These are phyloP conservation scores for Lanistes nyassanus DNA, from an alignment of 1,140 invertebrate genomes.

Conservation along the genomic window DNA sequence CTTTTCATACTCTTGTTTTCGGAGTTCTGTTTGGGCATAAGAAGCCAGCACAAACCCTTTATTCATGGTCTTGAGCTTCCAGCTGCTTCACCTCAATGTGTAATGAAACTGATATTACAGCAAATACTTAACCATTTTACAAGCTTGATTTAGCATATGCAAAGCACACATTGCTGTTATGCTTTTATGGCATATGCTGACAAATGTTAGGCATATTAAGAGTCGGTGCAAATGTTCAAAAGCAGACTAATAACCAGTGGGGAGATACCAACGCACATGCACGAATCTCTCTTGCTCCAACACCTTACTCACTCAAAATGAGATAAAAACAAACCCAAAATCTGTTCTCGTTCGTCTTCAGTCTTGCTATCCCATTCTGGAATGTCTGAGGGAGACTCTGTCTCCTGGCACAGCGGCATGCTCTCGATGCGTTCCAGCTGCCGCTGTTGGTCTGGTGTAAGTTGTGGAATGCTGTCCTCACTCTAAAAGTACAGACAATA, in stretches of 20 bases:
- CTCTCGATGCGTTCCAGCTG: slow-evolving; percentile 67
- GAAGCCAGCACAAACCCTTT: neutral
- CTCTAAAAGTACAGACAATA: slow-evolving; percentile 54
- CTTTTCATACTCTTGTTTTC: slow-evolving; percentile 55
- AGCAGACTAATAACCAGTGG: too few species aligned
- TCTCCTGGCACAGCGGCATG: slow-evolving; percentile 63
- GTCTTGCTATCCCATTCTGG: slow-evolving; percentile 52
- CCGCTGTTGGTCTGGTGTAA: slow-evolving; percentile 66
- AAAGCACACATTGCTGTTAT: too few species aligned
- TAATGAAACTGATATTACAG: too few species aligned
- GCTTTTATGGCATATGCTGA: too few species aligned
- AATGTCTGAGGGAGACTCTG: slow-evolving; percentile 38
- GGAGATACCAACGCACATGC: too few species aligned
- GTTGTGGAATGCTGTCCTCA: slow-evolving; percentile 58
- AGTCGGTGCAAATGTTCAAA: too few species aligned
- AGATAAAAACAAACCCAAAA: slow-evolving; percentile 40
- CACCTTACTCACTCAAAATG: too few species aligned
- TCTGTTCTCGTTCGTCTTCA: slow-evolving; percentile 47
- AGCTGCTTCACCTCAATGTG: too few species aligned
- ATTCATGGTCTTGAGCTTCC: neutral
- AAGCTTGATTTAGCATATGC: too few species aligned
- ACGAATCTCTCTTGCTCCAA: too few species aligned
- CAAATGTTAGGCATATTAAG: too few species aligned
- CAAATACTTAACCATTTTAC: too few species aligned
- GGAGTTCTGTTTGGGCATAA: slow-evolving; percentile 44